phyloP scores from a whole-genome alignment of 2,888 invertebrate genomes.

The Trisateles emortualis region DNA sequence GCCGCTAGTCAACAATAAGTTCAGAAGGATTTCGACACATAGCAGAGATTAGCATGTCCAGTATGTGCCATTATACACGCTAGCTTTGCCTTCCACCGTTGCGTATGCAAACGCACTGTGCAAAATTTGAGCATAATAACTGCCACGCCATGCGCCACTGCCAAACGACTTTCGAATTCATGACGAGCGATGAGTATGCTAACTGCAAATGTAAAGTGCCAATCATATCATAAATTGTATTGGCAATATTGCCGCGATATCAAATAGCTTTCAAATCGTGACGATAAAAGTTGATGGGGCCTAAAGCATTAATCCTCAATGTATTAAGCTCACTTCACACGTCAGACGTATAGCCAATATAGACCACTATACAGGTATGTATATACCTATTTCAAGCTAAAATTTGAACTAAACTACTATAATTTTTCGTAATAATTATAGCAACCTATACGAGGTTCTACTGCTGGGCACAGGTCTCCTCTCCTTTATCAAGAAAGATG shows the following conservation, averaged over 20 bases:
- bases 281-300: not conserved
- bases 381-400: no score
- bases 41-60: not conserved
- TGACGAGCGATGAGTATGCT: slow-evolving; percentile 5
- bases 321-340: no score
- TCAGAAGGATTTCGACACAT: not conserved
- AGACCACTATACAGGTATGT: no score
- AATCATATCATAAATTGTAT: slow-evolving; percentile 14
- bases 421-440: no score
- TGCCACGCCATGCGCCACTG: not conserved
- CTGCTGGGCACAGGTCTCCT: no score
- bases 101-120: not conserved
- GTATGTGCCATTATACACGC: slow-evolving; percentile 1
- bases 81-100: not conserved
- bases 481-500: no score
- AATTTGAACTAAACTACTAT: no score
- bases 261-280: slow-evolving; percentile 21
- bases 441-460: no score
- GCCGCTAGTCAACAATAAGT: no score
- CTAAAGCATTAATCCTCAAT: not conserved
- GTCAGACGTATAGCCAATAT: no score
- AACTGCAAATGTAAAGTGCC: slow-evolving; percentile 12
- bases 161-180: slow-evolving; percentile 8
- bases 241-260: slow-evolving; percentile 7
- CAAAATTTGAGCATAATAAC: slow-evolving; percentile 1